Percentiles rank a stretch among this genome's conserved stretches.
phyloP scores from a whole-genome alignment of 2,888 invertebrate genomes.

The Zaprionus bogoriensis region DNA sequence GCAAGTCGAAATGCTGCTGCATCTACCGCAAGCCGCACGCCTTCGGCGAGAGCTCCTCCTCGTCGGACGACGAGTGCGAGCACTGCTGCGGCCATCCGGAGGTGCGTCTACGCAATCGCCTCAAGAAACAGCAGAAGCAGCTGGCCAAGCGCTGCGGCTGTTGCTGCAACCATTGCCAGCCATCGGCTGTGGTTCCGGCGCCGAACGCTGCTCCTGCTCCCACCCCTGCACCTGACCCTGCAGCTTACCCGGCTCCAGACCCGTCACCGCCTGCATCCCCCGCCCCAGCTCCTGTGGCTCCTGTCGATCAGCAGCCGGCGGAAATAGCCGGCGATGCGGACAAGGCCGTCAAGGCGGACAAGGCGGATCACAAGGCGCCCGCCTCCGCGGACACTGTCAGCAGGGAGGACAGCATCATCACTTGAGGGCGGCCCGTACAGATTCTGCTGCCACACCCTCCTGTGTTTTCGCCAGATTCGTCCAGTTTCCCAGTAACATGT shows the following conservation, averaged over 20 bases:
- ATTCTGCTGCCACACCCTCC: not conserved
- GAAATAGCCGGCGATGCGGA: constrained; percentile 20
- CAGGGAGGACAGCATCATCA: not conserved
- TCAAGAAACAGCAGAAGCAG: constrained; percentile 33
- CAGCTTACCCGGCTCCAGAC: not conserved
- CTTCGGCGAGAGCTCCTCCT: constrained; percentile 61
- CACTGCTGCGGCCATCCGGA: constrained; percentile 68
- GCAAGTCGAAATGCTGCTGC: constrained; percentile 67
- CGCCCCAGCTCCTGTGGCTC: not conserved
- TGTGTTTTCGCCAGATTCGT: not conserved
- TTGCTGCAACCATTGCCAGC: not conserved
- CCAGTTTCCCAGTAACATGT: too few relatives aligned
- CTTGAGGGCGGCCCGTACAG: not conserved
- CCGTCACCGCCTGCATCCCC: not conserved
- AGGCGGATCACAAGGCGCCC: not conserved
- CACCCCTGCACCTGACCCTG: not conserved
- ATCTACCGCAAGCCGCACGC: constrained; percentile 57
- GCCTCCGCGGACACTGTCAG: not conserved
- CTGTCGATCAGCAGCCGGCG: too few relatives aligned
- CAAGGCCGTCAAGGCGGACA: not conserved
- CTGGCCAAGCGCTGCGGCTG: not conserved
- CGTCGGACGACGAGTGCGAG: constrained; percentile 68
- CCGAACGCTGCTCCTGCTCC: not conserved
- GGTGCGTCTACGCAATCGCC: constrained; percentile 44
- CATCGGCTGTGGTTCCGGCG: too few relatives aligned